Conservation (phyloP, 2,113 vertebrate genomes). For the Manacus vitellinus region DNA sequence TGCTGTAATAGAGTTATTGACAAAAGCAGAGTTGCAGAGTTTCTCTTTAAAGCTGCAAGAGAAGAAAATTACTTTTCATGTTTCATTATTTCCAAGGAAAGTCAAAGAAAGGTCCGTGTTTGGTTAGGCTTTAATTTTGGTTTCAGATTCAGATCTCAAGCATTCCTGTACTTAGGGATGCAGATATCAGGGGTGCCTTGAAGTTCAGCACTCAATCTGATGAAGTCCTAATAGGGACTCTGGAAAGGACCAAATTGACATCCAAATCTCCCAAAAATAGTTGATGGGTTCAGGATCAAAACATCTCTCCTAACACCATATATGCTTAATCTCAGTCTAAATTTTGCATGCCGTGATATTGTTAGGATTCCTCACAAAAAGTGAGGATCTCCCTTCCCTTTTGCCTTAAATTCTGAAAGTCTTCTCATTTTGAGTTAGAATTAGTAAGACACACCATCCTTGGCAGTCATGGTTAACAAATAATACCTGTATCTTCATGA, state of each 20-base stretch:
- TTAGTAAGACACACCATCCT: background rate
- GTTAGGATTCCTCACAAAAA: background rate
- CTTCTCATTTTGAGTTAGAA: background rate
- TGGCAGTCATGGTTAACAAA: background rate
- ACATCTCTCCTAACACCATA: background rate
- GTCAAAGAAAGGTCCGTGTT: background rate
- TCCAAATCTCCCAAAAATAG: background rate
- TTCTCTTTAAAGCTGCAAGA: background rate
- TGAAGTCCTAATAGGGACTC: background rate
- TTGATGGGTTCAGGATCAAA: background rate
- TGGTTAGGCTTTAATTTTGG: background rate
- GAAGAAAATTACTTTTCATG: background rate
- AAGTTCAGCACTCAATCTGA: background rate
- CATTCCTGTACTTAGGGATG: background rate
- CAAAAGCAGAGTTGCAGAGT: background rate
- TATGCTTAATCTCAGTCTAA: background rate
- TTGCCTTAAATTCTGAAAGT: background rate
- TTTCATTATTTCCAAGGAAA: background rate
- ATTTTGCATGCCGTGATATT: background rate
- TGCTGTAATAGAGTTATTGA: background rate
- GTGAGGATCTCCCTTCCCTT: background rate
- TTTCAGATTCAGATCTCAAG: background rate
- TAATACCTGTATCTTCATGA: background rate
- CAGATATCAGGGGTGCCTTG: background rate
- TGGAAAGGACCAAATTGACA: background rate